Base-by-base conservation (phyloP, 2,888 invertebrate genomes). In the Aradus depressus region DNA sequence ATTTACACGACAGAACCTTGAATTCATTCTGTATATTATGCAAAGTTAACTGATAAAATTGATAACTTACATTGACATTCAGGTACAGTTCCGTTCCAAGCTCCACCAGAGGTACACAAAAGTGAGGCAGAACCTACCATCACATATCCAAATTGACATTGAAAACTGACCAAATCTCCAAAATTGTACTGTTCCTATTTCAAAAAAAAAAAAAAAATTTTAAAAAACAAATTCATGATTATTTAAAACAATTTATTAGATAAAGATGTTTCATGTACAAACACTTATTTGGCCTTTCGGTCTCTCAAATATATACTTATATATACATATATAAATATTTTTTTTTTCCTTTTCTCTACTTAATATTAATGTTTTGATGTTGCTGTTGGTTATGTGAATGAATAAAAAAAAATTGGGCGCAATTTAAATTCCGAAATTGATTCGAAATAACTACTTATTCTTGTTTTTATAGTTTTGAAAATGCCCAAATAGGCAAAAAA, bases 101-200 rank as follows among this genome's bases (percentile, higher is more conserved):
- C 78, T 42, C 96, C 96, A 65, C 82, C 84, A 3, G 88, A 85
- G 1, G 86, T 82, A 67, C 96, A 97, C 49, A 87, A 74, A 16
- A 96, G 71, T 4, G 86, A 80, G 1, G 88, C 79, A 44, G 86
- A 83, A 44, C 95, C 95, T 53, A 84, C 80, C 79, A 95, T 84
- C 1, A 91, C 84, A 65, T 88, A 91, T 16, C 96, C 96, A 67
- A 95, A 93, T 63, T 91, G 81, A 65, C 96, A 96, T 64, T 90
- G 89, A 75, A 95, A 95, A 58, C 79, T 80, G 0, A 92, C 81
- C 35, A 86, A 74, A 67, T 93, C 92, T 1, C 90, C 89, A 64
- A 89, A 93, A 65, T 92, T 89, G 65, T 84, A 90, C 63, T 81
- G 75, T 50, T 75, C 75, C 70, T 76, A 54, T 4, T 44, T 38